These are phyloP conservation scores for Bombus balteatus DNA, from an alignment of 1,140 invertebrate genomes.

Conservation along the genomic window DNA sequence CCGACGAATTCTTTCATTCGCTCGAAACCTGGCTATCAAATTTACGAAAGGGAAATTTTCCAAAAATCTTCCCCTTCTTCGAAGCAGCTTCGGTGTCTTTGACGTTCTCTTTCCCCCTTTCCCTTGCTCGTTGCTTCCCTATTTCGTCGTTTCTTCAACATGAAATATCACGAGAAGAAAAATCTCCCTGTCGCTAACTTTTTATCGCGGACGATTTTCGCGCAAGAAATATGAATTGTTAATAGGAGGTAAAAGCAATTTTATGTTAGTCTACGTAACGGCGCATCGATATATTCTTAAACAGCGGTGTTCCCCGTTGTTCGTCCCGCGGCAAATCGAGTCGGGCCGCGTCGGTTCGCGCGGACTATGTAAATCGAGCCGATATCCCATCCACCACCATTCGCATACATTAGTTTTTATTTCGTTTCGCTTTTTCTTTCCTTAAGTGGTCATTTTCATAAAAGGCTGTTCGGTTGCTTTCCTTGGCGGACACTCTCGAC, in stretches of 20 bases:
- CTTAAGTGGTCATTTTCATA: conserved; percentile 78
- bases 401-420: conserved; percentile 82
- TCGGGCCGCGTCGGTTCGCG: conserved; percentile 41
- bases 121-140: neutral
- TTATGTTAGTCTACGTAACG: conserved; percentile 81
- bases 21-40: too few species aligned
- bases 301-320: conserved; percentile 60
- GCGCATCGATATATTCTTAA: conserved; percentile 77
- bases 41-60: too few species aligned
- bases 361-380: conserved; percentile 76
- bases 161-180: conserved; percentile 13
- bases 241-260: conserved; percentile 82
- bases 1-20: too few species aligned
- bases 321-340: conserved; percentile 28
- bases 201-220: conserved; percentile 77
- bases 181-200: conserved; percentile 77
- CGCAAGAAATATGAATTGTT: conserved; percentile 82
- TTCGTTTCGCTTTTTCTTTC: conserved; percentile 79
- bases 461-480: conserved; percentile 60
- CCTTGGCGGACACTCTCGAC: neutral
- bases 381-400: conserved; percentile 56
- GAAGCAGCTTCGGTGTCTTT: neutral
- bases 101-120: too few species aligned
- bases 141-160: neutral
- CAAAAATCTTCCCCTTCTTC: accelerated